Conservation (phyloP, 2,888 invertebrate species). For the Ochlodes sylvanus region DNA sequence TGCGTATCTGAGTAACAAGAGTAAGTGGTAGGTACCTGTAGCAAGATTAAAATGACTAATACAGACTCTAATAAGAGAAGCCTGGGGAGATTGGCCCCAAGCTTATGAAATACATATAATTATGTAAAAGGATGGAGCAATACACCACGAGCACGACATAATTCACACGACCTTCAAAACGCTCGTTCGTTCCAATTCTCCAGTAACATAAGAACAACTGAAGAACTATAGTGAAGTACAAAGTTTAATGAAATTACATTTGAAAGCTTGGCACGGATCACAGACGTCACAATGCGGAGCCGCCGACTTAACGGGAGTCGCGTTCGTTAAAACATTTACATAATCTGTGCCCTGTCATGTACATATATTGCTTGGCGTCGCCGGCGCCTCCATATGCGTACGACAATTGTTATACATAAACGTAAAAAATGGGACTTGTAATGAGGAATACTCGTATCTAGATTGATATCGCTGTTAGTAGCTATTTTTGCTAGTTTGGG, state of each 20-base stretch:
- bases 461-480: no score
- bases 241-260: conserved; percentile 32
- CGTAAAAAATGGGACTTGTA: neutral
- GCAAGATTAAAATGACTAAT: no score
- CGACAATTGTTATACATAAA: neutral
- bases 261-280: conserved; percentile 32
- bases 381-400: conserved; percentile 5
- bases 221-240: conserved; percentile 25
- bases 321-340: conserved; percentile 33
- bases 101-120: no score
- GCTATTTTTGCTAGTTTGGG: no score
- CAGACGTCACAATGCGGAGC: conserved; percentile 7
- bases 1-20: no score
- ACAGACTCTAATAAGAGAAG: no score
- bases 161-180: neutral
- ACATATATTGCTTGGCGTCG: neutral
- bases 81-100: no score
- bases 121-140: no score
- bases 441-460: no score
- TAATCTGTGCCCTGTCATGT: conserved; percentile 33
- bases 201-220: neutral
- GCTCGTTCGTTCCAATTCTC: neutral
- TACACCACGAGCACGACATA: no score
- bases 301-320: conserved; percentile 27
- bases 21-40: no score